Conservation (phyloP, 30 jellyfish, hydroid and myxozoan genomes). For the Cassiopea xamachana region DNA sequence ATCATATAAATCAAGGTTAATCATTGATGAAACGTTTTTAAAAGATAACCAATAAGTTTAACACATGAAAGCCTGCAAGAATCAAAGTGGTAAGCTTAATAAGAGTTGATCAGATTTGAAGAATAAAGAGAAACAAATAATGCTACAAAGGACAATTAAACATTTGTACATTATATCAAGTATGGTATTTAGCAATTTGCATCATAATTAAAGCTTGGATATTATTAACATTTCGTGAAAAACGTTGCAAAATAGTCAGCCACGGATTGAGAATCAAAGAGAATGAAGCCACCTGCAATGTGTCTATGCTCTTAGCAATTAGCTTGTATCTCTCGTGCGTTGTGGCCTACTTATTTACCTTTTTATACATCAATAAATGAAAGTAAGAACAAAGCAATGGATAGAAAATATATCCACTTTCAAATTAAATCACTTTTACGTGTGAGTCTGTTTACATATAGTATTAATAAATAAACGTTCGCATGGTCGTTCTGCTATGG, state of each 20-base stretch:
- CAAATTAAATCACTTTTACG: constrained; percentile 19
- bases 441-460: constrained; percentile 20
- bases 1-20: too few relatives aligned
- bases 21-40: too few relatives aligned
- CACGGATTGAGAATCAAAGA: neutral
- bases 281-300: constrained; percentile 15
- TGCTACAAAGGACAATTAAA: too few relatives aligned
- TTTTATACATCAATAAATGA: constrained; percentile 1
- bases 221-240: neutral
- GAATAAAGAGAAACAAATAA: too few relatives aligned
- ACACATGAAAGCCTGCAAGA: too few relatives aligned
- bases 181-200: too few relatives aligned
- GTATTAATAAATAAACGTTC: constrained; percentile 18
- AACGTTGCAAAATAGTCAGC: neutral
- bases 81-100: too few relatives aligned
- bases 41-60: too few relatives aligned
- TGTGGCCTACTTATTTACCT: constrained; percentile 15
- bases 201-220: neutral
- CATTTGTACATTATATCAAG: too few relatives aligned
- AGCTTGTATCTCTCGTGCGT: constrained; percentile 22
- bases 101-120: too few relatives aligned
- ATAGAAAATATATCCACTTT: constrained; percentile 19
- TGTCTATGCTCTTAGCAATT: neutral
- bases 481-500: neutral
- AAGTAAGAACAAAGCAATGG: constrained; percentile 15